Conservation (phyloP, 2,888 invertebrate species). For the Volucella bombylans region DNA sequence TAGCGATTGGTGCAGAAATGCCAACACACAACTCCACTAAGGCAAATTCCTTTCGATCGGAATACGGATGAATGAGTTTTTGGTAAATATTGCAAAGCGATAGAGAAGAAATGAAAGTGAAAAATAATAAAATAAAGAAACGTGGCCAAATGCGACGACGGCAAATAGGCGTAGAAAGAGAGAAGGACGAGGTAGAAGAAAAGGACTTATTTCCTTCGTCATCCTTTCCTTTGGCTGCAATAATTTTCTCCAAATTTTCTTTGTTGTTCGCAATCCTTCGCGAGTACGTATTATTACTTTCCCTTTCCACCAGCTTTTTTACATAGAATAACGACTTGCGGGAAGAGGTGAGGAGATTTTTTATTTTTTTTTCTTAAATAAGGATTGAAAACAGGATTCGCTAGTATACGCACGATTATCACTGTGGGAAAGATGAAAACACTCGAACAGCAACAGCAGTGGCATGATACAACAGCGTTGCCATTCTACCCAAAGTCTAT, state of each 20-base stretch:
- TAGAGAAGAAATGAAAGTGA: slow-evolving; percentile 24
- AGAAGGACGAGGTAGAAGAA: too few species aligned
- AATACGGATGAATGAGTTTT: slow-evolving; percentile 65
- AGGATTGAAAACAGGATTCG: slow-evolving; percentile 45
- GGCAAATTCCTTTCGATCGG: slow-evolving; percentile 66
- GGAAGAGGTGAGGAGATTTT: neutral
- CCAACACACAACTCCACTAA: slow-evolving; percentile 49
- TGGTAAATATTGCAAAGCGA: slow-evolving; percentile 64
- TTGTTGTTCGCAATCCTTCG: slow-evolving; percentile 35
- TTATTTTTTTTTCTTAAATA: slow-evolving; percentile 1
- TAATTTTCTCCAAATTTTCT: slow-evolving; percentile 53
- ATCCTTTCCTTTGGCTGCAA: slow-evolving; percentile 22
- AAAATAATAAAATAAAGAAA: neutral
- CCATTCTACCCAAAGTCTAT: too few species aligned
- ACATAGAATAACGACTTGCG: too few species aligned
- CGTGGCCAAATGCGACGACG: slow-evolving; percentile 7
- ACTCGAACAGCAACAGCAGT: neutral
- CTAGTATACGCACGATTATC: slow-evolving; percentile 53
- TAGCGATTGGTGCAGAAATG: slow-evolving; percentile 48
- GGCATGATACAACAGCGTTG: neutral
- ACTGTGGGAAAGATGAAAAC: slow-evolving; percentile 14
- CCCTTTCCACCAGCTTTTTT: neutral
- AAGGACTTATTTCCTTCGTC: neutral
- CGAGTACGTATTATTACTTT: slow-evolving; percentile 47
- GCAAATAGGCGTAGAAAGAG: too few species aligned